phyloP scores from a whole-genome alignment of 2,113 vertebrate genomes.

The Pygoscelis antarcticus region DNA sequence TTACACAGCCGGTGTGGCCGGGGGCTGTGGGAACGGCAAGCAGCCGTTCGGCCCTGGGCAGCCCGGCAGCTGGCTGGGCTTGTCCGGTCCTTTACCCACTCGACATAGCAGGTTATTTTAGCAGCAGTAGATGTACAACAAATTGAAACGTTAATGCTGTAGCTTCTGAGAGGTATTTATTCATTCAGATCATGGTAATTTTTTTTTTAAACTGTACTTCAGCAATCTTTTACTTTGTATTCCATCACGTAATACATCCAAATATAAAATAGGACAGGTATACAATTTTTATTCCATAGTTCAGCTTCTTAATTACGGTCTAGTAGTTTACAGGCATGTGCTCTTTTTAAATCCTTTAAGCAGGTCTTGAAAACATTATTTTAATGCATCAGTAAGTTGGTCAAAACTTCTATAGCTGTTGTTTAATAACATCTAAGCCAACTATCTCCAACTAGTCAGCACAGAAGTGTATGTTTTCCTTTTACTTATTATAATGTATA shows the following conservation, averaged over 20 bases:
- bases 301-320: constrained; percentile 41
- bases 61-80: neutral
- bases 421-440: constrained; percentile 32
- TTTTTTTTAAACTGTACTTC: constrained; percentile 12
- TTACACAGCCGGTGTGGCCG: accelerated
- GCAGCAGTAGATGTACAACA: neutral
- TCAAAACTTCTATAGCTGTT: constrained; percentile 46
- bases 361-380: constrained; percentile 31
- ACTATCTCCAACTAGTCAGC: constrained; percentile 35
- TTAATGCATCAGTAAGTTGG: constrained; percentile 10
- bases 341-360: constrained; percentile 38
- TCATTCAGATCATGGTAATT: constrained; percentile 11
- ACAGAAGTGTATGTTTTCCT: constrained; percentile 5
- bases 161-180: constrained; percentile 62
- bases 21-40: neutral
- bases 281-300: constrained; percentile 42
- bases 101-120: neutral
- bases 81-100: neutral
- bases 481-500: constrained; percentile 21
- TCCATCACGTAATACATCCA: constrained; percentile 14
- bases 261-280: constrained; percentile 48
- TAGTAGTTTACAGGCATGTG: constrained; percentile 43
- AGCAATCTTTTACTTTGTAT: constrained; percentile 15
- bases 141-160: constrained; percentile 39
- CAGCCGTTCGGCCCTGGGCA: neutral